phyloP scores from a whole-genome alignment of 2,113 vertebrate genomes.

The Oncorhynchus kisutch region DNA sequence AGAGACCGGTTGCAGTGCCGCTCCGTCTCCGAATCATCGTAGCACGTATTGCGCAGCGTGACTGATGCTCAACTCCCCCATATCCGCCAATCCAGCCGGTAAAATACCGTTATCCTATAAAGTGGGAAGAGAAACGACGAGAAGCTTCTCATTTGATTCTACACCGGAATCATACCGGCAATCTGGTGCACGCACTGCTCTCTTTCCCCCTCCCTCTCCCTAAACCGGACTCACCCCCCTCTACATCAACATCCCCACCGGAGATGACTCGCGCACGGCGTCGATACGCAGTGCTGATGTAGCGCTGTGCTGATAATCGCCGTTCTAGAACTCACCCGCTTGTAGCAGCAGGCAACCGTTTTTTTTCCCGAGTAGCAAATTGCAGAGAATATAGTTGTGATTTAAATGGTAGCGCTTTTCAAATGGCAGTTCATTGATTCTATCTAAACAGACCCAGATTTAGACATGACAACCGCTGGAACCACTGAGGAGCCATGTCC shows the following conservation, averaged over 20 bases:
- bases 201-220: background rate
- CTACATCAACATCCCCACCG: conserved; percentile 34
- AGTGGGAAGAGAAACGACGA: conserved; percentile 15
- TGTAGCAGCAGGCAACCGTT: background rate
- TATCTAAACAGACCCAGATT: conserved; percentile 45
- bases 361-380: background rate
- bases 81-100: conserved; percentile 40
- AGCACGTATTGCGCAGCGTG: conserved; percentile 76
- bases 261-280: conserved; percentile 57
- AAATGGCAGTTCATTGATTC: conserved; percentile 30
- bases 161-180: conserved; percentile 13
- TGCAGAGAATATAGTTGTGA: background rate
- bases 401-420: conserved; percentile 23
- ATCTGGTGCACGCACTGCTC: conserved; percentile 26
- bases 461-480: conserved; percentile 75
- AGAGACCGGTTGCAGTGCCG: conserved; percentile 50
- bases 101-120: conserved; percentile 20
- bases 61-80: conserved; percentile 69
- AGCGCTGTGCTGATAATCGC: conserved; percentile 38
- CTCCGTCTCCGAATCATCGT: too few relatives aligned
- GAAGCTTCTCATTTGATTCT: background rate
- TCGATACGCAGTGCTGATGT: conserved; percentile 58
- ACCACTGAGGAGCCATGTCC: conserved; percentile 54
- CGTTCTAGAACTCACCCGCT: background rate
- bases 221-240: conserved; percentile 45